Conservation (phyloP, 2,113 vertebrate genomes). For the Galeopterus variegatus region DNA sequence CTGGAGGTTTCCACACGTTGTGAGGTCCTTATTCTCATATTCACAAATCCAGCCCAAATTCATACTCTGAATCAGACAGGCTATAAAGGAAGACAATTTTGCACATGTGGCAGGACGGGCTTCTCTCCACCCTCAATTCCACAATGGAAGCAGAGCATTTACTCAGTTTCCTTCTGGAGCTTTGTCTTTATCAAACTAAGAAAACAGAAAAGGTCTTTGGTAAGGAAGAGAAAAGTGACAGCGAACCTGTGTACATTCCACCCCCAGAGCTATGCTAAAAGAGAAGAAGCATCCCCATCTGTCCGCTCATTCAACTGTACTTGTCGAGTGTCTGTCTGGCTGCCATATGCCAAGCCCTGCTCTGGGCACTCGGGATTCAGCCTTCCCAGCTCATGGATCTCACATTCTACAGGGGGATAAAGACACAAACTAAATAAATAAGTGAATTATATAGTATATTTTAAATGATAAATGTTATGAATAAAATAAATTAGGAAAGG, state of each 20-base stretch:
- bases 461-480: neutral
- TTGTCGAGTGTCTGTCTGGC: neutral
- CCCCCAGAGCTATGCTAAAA: neutral
- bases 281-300: neutral
- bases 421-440: neutral
- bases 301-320: neutral
- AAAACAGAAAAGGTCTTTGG: neutral
- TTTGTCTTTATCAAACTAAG: slow-evolving; percentile 17
- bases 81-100: neutral
- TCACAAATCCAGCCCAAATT: neutral
- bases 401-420: neutral
- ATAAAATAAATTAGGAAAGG: neutral
- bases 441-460: neutral
- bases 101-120: neutral
- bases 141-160: neutral
- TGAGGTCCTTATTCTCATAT: neutral
- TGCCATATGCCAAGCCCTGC: neutral
- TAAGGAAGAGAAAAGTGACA: neutral
- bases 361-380: too few species aligned
- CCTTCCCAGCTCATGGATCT: neutral
- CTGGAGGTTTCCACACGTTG: neutral
- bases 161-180: neutral
- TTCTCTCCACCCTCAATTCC: neutral
- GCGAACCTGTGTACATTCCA: neutral
- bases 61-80: neutral